phyloP scores from a whole-genome alignment of 1,140 invertebrate species.

The Drosophila navojoa region DNA sequence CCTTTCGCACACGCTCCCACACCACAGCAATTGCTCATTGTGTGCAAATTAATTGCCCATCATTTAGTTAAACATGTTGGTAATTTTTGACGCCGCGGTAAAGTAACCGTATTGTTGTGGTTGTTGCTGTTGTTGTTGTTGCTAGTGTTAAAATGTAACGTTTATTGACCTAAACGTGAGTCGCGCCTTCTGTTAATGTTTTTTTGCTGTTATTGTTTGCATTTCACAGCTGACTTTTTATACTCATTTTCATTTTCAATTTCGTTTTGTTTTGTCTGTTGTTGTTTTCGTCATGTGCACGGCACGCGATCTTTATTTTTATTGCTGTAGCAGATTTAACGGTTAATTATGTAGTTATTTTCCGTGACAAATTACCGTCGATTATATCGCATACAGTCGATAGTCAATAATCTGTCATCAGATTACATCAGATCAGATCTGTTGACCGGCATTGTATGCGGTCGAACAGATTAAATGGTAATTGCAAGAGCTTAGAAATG shows the following conservation, averaged over 20 bases:
- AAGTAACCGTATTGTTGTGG: slow-evolving; percentile 6
- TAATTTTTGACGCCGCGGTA: slow-evolving; percentile 37
- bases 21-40: not conserved
- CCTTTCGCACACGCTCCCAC: slow-evolving; percentile 12
- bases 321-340: slow-evolving; percentile 22
- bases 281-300: slow-evolving; percentile 44
- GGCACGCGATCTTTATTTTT: slow-evolving; percentile 50
- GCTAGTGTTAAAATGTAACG: slow-evolving; percentile 27
- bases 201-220: slow-evolving; percentile 22
- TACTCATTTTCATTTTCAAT: slow-evolving; percentile 23
- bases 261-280: not conserved
- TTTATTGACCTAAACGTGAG: slow-evolving; percentile 22
- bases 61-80: slow-evolving; percentile 36
- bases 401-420: slow-evolving; percentile 23
- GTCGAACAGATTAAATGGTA: slow-evolving; percentile 10
- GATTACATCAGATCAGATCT: slow-evolving; percentile 19
- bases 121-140: slow-evolving; percentile 27
- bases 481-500: slow-evolving; percentile 6
- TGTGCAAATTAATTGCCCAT: slow-evolving; percentile 34
- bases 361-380: slow-evolving; percentile 28
- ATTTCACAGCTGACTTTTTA: slow-evolving; percentile 16
- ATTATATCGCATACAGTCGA: slow-evolving; percentile 13
- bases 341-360: slow-evolving; percentile 15
- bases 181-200: slow-evolving; percentile 14
- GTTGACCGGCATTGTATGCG: slow-evolving; percentile 7